These are phyloP conservation scores for Masticophis lateralis DNA, from an alignment of 2,797 vertebrate species.

Conservation along the genomic window DNA sequence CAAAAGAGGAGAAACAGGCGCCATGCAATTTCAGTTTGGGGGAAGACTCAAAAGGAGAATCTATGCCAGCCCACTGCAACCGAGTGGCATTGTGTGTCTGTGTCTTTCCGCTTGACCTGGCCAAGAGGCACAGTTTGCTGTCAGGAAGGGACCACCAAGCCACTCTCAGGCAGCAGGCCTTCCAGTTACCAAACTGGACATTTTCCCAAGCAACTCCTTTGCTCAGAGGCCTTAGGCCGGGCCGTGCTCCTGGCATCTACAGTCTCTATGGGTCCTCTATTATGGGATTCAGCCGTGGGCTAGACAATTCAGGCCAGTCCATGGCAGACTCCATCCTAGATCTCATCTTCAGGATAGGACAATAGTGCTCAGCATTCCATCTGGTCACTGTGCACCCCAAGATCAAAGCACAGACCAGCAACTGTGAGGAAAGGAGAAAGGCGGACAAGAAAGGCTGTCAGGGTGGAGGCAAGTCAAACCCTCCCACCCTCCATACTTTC, in stretches of 20 bases:
- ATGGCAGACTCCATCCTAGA: not conserved
- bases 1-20: not conserved
- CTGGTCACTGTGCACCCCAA: not conserved
- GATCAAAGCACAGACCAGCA: not conserved
- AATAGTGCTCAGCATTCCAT: not conserved
- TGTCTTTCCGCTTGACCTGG: not conserved
- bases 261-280: not conserved
- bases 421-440: no score
- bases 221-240: not conserved
- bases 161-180: not conserved
- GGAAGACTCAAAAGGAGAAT: not conserved
- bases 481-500: conserved; percentile 81
- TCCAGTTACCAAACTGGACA: not conserved
- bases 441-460: not conserved
- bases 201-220: not conserved
- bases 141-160: not conserved
- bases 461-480: not conserved
- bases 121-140: not conserved
- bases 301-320: no score
- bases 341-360: no score
- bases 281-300: not conserved
- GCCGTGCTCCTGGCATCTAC: not conserved
- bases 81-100: not conserved
- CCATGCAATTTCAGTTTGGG: not conserved
- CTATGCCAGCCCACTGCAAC: not conserved